A percentile compares a stretch with the other conserved stretches of the same genome.
Evolutionary conservation across 1,140 invertebrate species (phyloP).

Genomic region (Scaptomyza montana): DNA sequence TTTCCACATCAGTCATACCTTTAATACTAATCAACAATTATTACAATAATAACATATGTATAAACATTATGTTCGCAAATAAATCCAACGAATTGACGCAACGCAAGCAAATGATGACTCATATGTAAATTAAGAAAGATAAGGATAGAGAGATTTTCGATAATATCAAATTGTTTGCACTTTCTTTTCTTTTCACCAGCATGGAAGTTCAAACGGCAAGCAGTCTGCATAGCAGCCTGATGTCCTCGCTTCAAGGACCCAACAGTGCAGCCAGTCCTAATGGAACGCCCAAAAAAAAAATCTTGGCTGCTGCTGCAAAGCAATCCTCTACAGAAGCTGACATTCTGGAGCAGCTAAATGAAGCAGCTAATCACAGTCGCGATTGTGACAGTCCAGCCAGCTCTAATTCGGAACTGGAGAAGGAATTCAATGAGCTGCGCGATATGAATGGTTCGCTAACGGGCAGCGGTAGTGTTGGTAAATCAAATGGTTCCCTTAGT

Average conservation of each 20-base stretch:
- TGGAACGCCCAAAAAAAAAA: slow-evolving; percentile 42
- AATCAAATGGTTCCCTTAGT: slow-evolving; percentile 76
- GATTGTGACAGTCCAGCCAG: slow-evolving; percentile 73
- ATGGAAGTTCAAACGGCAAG: slow-evolving; percentile 74
- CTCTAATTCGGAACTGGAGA: slow-evolving; percentile 72
- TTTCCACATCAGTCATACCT: slow-evolving; percentile 8
- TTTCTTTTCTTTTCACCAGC: slow-evolving; percentile 42
- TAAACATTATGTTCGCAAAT: neutral
- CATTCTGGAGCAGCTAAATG: slow-evolving; percentile 41
- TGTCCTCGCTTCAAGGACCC: slow-evolving; percentile 56
- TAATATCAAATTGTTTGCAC: neutral
- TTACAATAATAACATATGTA: neutral
- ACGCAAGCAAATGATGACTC: neutral
- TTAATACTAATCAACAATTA: neutral
- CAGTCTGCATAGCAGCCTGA: slow-evolving; percentile 56
- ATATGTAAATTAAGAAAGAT: neutral
- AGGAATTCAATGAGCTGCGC: slow-evolving; percentile 62
- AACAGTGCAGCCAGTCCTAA: slow-evolving; percentile 20
- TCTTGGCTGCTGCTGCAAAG: neutral
- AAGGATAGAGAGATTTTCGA: neutral
- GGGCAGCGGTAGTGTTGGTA: slow-evolving; percentile 61
- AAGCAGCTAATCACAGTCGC: slow-evolving; percentile 28
- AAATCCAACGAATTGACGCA: neutral
- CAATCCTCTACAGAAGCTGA: slow-evolving; percentile 38
- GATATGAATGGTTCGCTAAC: slow-evolving; percentile 68